phyloP scores from a whole-genome alignment of 2,797 vertebrate genomes.

The Danionella dracula region DNA sequence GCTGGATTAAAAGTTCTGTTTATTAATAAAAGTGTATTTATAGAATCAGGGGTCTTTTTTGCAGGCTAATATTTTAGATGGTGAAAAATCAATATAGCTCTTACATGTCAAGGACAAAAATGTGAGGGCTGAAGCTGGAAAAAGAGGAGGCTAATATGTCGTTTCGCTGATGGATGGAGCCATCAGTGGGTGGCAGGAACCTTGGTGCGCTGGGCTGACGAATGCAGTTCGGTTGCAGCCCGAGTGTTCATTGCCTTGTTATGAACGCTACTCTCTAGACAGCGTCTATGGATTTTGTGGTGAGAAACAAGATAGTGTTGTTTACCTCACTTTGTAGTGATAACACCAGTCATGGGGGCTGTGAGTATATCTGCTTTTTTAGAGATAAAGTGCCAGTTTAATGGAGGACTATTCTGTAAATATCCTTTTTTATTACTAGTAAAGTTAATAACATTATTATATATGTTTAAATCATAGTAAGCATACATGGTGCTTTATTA shows the following conservation, averaged over 20 bases:
- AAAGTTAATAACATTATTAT: too few species aligned
- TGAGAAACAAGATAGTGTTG: not conserved
- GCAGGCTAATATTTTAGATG: slow-evolving; percentile 44
- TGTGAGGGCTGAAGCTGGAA: slow-evolving; percentile 20
- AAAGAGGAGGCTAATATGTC: slow-evolving; percentile 38
- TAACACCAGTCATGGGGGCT: slow-evolving; percentile 10
- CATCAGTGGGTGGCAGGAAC: slow-evolving; percentile 41
- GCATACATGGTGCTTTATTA: too few species aligned
- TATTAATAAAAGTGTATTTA: slow-evolving; percentile 37
- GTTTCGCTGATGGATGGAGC: slow-evolving; percentile 44
- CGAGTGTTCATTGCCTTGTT: slow-evolving; percentile 43
- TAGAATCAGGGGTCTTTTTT: slow-evolving; percentile 35
- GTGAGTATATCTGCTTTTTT: not conserved
- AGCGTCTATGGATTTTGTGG: slow-evolving; percentile 15
- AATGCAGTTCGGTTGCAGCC: slow-evolving; percentile 20
- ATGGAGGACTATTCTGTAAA: not conserved
- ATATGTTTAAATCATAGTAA: too few species aligned
- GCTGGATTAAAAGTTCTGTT: slow-evolving; percentile 28
- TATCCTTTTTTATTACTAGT: too few species aligned
- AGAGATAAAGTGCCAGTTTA: not conserved
- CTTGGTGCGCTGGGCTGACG: slow-evolving; percentile 39
- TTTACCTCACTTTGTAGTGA: slow-evolving; percentile 13
- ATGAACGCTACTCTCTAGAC: slow-evolving; percentile 20
- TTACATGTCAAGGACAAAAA: slow-evolving; percentile 40
- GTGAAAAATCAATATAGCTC: slow-evolving; percentile 42